Conservation (phyloP, 2,797 vertebrate species). For the Novumbra hubbsi region DNA sequence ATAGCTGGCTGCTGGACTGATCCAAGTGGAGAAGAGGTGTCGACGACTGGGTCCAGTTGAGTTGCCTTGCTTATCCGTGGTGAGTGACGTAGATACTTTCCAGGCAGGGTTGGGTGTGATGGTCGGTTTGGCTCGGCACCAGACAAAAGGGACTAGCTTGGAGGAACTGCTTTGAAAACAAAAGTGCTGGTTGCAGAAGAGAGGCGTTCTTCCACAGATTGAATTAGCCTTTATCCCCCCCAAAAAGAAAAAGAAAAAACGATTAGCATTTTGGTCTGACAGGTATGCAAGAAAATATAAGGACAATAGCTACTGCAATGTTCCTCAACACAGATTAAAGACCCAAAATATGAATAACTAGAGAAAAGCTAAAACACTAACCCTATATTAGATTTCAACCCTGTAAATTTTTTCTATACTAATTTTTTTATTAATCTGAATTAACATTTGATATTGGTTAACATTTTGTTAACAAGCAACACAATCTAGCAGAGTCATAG, state of each 20-base stretch:
- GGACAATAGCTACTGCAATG: no score
- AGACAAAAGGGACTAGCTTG: slow-evolving; percentile 72
- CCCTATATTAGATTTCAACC: neutral
- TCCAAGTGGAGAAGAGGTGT: slow-evolving; percentile 13
- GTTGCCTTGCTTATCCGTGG: slow-evolving; percentile 3
- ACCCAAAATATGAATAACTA: no score
- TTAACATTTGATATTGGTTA: neutral
- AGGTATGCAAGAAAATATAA: neutral
- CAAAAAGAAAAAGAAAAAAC: slow-evolving; percentile 60
- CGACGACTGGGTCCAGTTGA: neutral
- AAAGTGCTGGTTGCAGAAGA: slow-evolving; percentile 86
- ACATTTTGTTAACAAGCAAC: neutral
- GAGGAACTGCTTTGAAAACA: slow-evolving; percentile 63
- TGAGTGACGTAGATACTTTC: slow-evolving; percentile 20
- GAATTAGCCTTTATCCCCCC: slow-evolving; percentile 75
- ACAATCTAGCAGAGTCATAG: neutral
- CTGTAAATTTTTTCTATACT: neutral
- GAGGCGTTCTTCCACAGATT: slow-evolving; percentile 78
- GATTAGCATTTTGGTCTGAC: slow-evolving; percentile 8
- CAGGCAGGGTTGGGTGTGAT: slow-evolving; percentile 22
- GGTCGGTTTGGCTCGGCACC: slow-evolving; percentile 69
- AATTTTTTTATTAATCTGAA: neutral
- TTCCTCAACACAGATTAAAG: no score
- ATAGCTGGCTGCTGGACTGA: slow-evolving; percentile 75
- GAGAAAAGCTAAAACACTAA: neutral